phyloP scores from a whole-genome alignment of 2,113 vertebrate species.

The Syrmaticus mikado region DNA sequence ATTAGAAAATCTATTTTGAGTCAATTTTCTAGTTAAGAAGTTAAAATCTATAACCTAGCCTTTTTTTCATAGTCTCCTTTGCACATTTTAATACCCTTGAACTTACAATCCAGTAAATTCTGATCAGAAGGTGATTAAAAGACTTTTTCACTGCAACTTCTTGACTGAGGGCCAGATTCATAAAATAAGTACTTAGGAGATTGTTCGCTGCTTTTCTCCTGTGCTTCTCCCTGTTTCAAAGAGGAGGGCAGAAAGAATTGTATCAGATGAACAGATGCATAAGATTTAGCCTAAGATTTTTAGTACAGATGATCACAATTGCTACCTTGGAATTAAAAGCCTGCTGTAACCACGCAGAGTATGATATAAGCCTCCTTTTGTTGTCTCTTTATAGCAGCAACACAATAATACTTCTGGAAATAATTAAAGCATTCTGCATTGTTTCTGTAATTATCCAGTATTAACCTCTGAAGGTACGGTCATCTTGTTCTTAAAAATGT shows the following conservation, averaged over 20 bases:
- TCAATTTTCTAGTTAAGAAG: constrained; percentile 98
- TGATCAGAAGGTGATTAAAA: constrained; percentile 78
- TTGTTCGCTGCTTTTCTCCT: constrained; percentile 21
- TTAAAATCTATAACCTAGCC: constrained; percentile 86
- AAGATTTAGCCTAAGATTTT: neutral
- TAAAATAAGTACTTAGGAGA: constrained; percentile 38
- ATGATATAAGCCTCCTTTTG: neutral
- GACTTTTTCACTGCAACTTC: constrained; percentile 76
- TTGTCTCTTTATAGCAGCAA: neutral
- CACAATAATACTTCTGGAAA: neutral
- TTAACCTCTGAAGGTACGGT: neutral
- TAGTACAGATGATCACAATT: neutral
- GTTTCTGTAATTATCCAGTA: neutral
- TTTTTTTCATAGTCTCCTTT: constrained; percentile 80
- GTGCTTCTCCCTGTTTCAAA: neutral
- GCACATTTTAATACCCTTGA: constrained; percentile 86
- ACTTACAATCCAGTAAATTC: constrained; percentile 79
- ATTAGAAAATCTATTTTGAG: constrained; percentile 99
- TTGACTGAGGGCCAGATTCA: constrained; percentile 67
- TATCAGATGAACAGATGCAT: neutral
- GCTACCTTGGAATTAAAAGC: neutral
- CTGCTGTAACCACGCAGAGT: neutral
- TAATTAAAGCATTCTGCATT: neutral
- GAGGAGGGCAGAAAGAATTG: neutral
- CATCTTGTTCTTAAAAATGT: neutral